A percentile compares a stretch with the other conserved stretches of the same genome.
phyloP scores from a whole-genome alignment of 2,797 vertebrate genomes.

The Cottoperca gobio region DNA sequence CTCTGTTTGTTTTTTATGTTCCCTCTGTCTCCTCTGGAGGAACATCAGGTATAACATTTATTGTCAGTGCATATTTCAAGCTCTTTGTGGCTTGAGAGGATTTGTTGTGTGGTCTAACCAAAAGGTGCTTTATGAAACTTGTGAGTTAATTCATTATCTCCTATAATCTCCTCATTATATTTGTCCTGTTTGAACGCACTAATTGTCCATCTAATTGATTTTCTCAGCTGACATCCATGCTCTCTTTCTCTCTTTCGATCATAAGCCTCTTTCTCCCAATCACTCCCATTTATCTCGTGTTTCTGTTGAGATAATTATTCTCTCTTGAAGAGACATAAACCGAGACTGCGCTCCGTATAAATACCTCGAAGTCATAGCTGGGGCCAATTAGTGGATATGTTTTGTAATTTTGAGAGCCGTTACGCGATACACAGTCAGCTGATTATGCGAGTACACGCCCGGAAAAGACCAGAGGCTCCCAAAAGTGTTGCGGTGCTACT shows the following conservation, averaged over 20 bases:
- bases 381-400: slow-evolving; percentile 53
- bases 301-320: slow-evolving; percentile 17
- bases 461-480: slow-evolving; percentile 15
- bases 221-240: not conserved
- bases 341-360: slow-evolving; percentile 19
- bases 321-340: slow-evolving; percentile 1
- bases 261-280: not conserved
- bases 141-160: slow-evolving; percentile 1
- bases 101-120: not conserved
- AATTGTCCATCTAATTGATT: not conserved
- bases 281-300: not conserved
- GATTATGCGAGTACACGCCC: slow-evolving; percentile 35
- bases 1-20: not conserved
- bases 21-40: not conserved
- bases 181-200: not conserved
- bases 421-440: slow-evolving; percentile 33
- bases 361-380: slow-evolving; percentile 34
- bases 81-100: not conserved
- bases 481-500: not conserved
- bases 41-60: not conserved
- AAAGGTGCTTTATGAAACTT: rapidly evolving
- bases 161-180: not conserved
- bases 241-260: not conserved
- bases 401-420: slow-evolving; percentile 38
- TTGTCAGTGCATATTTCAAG: not conserved